Conservation (phyloP, 2,888 invertebrate genomes). For the Caenorhabditis angaria region DNA sequence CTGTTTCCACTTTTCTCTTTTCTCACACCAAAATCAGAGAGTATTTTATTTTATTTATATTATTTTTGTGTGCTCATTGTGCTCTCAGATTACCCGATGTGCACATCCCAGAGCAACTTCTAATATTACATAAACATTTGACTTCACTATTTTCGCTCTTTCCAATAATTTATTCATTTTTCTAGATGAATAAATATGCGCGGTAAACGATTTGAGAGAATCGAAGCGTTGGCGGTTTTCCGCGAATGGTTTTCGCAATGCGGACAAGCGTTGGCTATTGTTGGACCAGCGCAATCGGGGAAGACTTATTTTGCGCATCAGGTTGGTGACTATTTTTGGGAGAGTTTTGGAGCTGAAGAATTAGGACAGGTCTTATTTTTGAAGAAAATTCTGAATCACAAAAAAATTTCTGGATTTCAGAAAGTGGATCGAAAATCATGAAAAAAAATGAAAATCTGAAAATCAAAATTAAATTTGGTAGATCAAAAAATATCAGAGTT, state of each 20-base stretch:
- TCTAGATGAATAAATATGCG: neutral
- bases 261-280: slow-evolving; percentile 20
- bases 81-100: slow-evolving; percentile 25
- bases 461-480: no score
- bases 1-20: neutral
- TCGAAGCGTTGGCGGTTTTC: slow-evolving; percentile 1
- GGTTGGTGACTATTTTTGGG: slow-evolving; percentile 23
- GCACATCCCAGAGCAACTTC: slow-evolving; percentile 6
- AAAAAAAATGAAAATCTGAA: neutral
- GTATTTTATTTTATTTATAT: slow-evolving; percentile 18
- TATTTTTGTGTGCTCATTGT: slow-evolving; percentile 28
- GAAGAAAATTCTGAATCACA: no score
- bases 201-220: neutral
- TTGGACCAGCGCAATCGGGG: slow-evolving; percentile 35
- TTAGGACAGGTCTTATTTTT: no score
- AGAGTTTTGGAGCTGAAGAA: neutral
- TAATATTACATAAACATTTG: slow-evolving; percentile 8
- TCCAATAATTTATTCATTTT: neutral
- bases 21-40: neutral
- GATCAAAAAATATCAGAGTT: no score
- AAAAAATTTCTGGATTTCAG: no score
- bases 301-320: slow-evolving; percentile 52
- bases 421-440: no score
- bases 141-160: neutral
- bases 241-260: slow-evolving; percentile 24